A percentile compares a stretch with the other conserved stretches of the same genome.
phyloP scores from a whole-genome alignment of 2,113 vertebrate genomes.

The Oreotrochilus melanogaster region DNA sequence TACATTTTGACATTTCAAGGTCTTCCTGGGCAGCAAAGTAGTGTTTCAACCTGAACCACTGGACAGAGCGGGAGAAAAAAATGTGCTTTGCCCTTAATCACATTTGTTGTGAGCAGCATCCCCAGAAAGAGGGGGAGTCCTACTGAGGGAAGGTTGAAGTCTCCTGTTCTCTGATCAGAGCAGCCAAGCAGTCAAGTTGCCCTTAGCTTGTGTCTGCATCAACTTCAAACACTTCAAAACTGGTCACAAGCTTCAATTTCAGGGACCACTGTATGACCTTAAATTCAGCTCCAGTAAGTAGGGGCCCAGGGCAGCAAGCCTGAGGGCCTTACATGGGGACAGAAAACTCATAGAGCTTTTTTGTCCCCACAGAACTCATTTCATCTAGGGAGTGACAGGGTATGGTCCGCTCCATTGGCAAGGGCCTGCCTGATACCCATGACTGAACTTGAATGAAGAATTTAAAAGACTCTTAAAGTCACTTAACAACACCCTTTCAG shows the following conservation, averaged over 20 bases:
- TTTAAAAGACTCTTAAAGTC: background rate
- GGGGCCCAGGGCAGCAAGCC: background rate
- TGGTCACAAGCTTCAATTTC: background rate
- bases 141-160: fast-evolving
- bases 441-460: background rate
- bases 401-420: background rate
- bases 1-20: background rate
- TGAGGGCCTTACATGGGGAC: background rate
- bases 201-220: background rate
- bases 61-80: background rate
- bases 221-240: background rate
- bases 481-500: background rate
- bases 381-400: background rate
- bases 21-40: background rate
- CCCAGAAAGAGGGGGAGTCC: background rate
- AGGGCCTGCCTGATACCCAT: background rate
- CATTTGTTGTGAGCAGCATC: background rate
- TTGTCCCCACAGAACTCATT: background rate
- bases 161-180: background rate
- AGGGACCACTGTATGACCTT: background rate
- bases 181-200: fast-evolving
- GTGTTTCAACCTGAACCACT: background rate
- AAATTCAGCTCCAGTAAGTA: background rate
- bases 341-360: background rate
- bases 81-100: background rate